Conservation (phyloP, 1,140 invertebrate species). For the Piezodorus guildinii region DNA sequence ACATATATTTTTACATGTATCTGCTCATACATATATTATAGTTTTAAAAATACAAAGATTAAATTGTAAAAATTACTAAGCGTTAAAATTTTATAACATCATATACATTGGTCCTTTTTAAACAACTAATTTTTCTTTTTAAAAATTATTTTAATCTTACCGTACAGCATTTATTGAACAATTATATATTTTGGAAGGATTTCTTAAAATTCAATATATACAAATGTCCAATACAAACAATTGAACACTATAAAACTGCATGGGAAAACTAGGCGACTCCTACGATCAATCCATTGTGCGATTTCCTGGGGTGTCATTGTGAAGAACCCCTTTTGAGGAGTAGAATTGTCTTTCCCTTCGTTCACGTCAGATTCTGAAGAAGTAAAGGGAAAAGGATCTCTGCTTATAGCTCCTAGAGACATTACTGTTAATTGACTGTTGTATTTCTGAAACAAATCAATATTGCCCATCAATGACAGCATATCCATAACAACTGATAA, state of each 20-base stretch:
- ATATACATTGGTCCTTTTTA: no score
- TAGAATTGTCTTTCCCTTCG: not conserved
- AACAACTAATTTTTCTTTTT: no score
- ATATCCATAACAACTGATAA: no score
- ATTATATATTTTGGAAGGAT: no score
- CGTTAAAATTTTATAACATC: no score
- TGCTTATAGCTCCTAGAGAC: constrained; percentile 24
- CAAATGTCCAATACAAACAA: constrained; percentile 69
- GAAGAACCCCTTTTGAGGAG: constrained; percentile 45
- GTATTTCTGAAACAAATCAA: constrained; percentile 17
- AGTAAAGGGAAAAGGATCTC: constrained; percentile 22
- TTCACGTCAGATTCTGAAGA: constrained; percentile 2
- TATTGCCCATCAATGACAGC: no score
- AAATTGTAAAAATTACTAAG: no score
- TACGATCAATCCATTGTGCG: constrained; percentile 71
- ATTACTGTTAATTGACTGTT: constrained; percentile 24
- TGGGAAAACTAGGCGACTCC: constrained; percentile 66
- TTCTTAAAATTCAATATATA: constrained; percentile 8
- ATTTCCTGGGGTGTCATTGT: constrained; percentile 78
- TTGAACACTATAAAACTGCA: constrained; percentile 69
- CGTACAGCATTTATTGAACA: no score
- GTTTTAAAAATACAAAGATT: no score
- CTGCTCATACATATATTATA: no score
- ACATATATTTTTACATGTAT: no score
- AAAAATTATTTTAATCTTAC: no score